A percentile compares a stretch with the other conserved stretches of the same genome.
phyloP scores from a whole-genome alignment of 2,888 invertebrate species.

The Chrysina gloriosa region DNA sequence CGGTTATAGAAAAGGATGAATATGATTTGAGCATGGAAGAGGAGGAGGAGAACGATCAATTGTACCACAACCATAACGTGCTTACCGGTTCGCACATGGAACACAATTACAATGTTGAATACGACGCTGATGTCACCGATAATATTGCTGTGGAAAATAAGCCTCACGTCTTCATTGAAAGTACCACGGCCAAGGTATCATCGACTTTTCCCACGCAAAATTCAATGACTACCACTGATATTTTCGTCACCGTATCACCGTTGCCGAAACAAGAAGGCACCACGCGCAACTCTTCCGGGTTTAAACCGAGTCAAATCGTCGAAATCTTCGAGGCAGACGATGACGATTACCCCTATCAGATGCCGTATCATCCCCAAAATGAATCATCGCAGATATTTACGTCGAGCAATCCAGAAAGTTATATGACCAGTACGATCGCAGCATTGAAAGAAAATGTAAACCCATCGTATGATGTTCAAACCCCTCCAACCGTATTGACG shows the following conservation, averaged over 20 bases:
- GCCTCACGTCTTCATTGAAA: constrained; percentile 27
- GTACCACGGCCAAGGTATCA: constrained; percentile 47
- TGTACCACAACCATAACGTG: constrained; percentile 50
- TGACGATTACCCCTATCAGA: constrained; percentile 36
- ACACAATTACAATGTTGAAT: constrained; percentile 57
- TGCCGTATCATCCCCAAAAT: constrained; percentile 2
- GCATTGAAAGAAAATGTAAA: constrained; percentile 4
- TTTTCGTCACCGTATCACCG: constrained; percentile 37
- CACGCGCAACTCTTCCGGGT: constrained; percentile 37
- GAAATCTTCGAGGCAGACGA: constrained; percentile 41
- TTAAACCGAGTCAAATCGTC: constrained; percentile 41
- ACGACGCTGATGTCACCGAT: constrained; percentile 54
- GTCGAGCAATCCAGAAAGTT: not conserved
- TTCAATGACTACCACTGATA: constrained; percentile 38
- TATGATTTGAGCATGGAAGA: constrained; percentile 33
- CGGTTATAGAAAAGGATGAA: constrained; percentile 7
- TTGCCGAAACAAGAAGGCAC: constrained; percentile 6
- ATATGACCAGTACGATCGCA: not conserved
- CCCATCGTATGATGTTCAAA: constrained; percentile 19
- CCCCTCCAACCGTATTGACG: constrained; percentile 38
- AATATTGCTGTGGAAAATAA: constrained; percentile 58
- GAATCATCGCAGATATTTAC: not conserved
- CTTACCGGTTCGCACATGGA: constrained; percentile 56
- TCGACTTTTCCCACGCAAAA: constrained; percentile 45
- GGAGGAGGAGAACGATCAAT: constrained; percentile 51